Conservation (phyloP, 2,888 invertebrate genomes). For the Scaptomyza flava region DNA sequence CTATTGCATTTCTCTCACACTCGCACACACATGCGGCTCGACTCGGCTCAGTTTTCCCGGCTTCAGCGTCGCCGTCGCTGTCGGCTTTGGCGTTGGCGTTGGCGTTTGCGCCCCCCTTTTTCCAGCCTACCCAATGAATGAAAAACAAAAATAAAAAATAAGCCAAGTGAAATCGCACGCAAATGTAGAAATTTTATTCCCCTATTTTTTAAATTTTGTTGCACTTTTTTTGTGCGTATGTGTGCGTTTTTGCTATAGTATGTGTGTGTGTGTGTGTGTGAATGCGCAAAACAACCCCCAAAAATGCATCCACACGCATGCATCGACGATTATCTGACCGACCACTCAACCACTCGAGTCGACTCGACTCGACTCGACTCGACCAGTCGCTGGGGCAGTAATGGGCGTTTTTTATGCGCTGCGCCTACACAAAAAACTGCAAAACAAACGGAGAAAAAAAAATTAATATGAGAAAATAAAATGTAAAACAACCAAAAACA, state of each 20-base stretch:
- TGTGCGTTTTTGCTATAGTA: slow-evolving; percentile 4
- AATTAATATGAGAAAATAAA: slow-evolving; percentile 16
- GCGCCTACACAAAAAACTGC: slow-evolving; percentile 33
- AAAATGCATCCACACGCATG: slow-evolving; percentile 51
- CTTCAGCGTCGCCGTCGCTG: slow-evolving; percentile 5
- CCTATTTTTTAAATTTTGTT: slow-evolving; percentile 72
- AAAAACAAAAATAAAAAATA: slow-evolving; percentile 53
- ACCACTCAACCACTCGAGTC: slow-evolving; percentile 27
- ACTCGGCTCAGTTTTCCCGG: slow-evolving; percentile 1
- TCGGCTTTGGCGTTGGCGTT: neutral
- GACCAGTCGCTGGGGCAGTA: slow-evolving; percentile 62
- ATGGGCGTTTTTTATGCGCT: slow-evolving; percentile 72
- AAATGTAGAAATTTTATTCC: slow-evolving; percentile 74
- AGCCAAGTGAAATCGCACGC: slow-evolving; percentile 67
- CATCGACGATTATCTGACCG: slow-evolving; percentile 43
- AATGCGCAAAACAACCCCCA: slow-evolving; percentile 73
- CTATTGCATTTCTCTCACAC: slow-evolving; percentile 32
- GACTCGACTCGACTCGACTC: slow-evolving; percentile 33
- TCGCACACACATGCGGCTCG: neutral
- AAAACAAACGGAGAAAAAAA: neutral
- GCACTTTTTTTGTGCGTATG: slow-evolving; percentile 63
- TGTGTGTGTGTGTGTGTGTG: slow-evolving; percentile 32
- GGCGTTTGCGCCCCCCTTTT: neutral
- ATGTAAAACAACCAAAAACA: slow-evolving; percentile 18
- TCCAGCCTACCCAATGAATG: too few relatives aligned